phyloP scores from a whole-genome alignment of 2,113 vertebrate species.

The Macquaria australasica region DNA sequence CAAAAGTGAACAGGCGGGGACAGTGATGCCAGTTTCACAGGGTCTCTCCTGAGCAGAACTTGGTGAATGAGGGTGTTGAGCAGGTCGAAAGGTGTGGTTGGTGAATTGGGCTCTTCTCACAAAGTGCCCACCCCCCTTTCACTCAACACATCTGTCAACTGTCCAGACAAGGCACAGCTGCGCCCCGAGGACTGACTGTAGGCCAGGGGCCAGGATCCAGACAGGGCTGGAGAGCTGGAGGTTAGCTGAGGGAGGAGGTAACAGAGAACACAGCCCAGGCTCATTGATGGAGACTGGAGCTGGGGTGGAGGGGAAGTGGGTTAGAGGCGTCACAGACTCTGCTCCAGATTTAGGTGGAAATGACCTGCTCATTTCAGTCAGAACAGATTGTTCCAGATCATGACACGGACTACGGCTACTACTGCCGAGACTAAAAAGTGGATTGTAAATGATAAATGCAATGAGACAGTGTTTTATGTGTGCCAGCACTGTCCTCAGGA shows the following conservation, averaged over 20 bases:
- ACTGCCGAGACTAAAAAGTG: not conserved
- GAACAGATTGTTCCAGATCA: slow-evolving; percentile 64
- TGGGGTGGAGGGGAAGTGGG: slow-evolving; percentile 24
- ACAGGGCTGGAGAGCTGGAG: not conserved
- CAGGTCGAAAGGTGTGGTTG: slow-evolving; percentile 27
- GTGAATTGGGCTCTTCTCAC: slow-evolving; percentile 12
- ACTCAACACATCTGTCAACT: slow-evolving; percentile 49
- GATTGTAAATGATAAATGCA: slow-evolving; percentile 23
- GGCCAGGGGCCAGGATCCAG: slow-evolving; percentile 43
- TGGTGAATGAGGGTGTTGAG: not conserved
- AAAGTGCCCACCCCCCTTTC: not conserved
- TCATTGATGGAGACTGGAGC: slow-evolving; percentile 21
- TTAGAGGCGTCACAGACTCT: slow-evolving; percentile 35
- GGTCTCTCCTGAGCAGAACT: not conserved
- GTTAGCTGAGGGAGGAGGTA: slow-evolving; percentile 19
- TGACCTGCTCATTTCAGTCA: slow-evolving; percentile 45
- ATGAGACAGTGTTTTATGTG: not conserved
- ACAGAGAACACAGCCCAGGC: not conserved
- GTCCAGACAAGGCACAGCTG: not conserved
- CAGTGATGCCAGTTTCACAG: slow-evolving; percentile 19
- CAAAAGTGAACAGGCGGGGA: slow-evolving; percentile 21
- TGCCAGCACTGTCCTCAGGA: slow-evolving; percentile 9
- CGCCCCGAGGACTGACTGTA: slow-evolving; percentile 18
- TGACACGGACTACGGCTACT: not conserved
- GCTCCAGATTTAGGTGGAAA: slow-evolving; percentile 51